Percentiles rank a stretch among this genome's conserved stretches.
Conservation (phyloP, 1,140 invertebrate species). For the Zaprionus inermis region DNA sequence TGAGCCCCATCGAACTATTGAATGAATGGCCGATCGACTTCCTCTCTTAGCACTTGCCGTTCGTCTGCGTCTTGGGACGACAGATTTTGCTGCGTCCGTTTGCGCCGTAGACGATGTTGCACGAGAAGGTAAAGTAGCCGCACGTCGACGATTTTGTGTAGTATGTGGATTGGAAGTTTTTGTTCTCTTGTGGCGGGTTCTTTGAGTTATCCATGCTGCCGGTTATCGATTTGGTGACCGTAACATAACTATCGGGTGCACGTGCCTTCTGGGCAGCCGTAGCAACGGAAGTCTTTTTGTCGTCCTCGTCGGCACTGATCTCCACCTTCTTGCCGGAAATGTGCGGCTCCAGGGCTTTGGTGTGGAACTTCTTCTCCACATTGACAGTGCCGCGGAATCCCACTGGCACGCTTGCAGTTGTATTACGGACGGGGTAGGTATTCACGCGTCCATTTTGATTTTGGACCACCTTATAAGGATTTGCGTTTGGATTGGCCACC, state of each 20-base stretch:
- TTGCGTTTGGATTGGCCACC: slow-evolving; percentile 70
- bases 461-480: slow-evolving; percentile 68
- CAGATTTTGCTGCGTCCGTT: slow-evolving; percentile 92
- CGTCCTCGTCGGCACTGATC: slow-evolving; percentile 76
- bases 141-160: slow-evolving; percentile 93
- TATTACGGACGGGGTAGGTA: slow-evolving; percentile 57
- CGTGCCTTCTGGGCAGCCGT: slow-evolving; percentile 69
- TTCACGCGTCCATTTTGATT: slow-evolving; percentile 77
- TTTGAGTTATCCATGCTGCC: slow-evolving; percentile 87
- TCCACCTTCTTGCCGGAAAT: slow-evolving; percentile 56
- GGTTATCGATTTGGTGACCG: slow-evolving; percentile 91
- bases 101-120: slow-evolving; percentile 90
- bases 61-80: slow-evolving; percentile 87
- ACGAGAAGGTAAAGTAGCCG: slow-evolving; percentile 93
- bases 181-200: slow-evolving; percentile 85
- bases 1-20: slow-evolving; percentile 60
- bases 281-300: slow-evolving; percentile 74
- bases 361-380: slow-evolving; percentile 82
- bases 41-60: slow-evolving; percentile 76
- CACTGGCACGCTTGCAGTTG: slow-evolving; percentile 72
- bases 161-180: slow-evolving; percentile 90
- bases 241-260: slow-evolving; percentile 86
- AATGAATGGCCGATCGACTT: slow-evolving; percentile 4
- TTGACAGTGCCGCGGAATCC: slow-evolving; percentile 83
- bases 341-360: slow-evolving; percentile 71